Conservation (phyloP, 2,888 invertebrate genomes). For the Troglohyphantes excavatus region DNA sequence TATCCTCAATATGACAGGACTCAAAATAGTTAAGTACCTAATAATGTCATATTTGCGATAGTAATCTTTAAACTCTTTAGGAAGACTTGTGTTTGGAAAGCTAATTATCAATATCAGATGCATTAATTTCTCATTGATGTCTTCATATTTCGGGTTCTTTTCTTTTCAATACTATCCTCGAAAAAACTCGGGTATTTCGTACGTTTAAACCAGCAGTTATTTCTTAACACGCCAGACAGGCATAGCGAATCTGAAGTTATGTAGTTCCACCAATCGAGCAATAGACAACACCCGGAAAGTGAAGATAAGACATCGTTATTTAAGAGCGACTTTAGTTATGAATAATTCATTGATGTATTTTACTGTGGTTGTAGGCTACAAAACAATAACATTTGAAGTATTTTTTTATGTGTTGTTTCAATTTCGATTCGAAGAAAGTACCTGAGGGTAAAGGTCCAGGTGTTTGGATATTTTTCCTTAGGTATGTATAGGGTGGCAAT, state of each 20-base stretch:
- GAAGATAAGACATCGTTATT: background rate
- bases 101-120: background rate
- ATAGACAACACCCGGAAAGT: conserved; percentile 1
- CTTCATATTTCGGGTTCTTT: background rate
- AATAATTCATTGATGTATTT: conserved; percentile 18
- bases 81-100: background rate
- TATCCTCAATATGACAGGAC: background rate
- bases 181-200: background rate
- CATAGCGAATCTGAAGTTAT: background rate
- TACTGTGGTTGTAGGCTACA: background rate
- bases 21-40: background rate
- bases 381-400: background rate
- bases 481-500: no score
- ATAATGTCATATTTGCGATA: background rate
- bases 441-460: background rate
- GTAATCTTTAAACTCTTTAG: background rate
- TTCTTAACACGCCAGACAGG: background rate
- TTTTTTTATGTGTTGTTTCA: background rate
- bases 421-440: background rate
- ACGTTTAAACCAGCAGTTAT: background rate
- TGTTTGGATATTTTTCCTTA: no score
- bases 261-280: background rate
- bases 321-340: background rate
- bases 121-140: conserved; percentile 2
- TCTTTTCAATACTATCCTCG: background rate